Conservation (phyloP, 2,113 vertebrate species). For the Stictonetta naevosa region DNA sequence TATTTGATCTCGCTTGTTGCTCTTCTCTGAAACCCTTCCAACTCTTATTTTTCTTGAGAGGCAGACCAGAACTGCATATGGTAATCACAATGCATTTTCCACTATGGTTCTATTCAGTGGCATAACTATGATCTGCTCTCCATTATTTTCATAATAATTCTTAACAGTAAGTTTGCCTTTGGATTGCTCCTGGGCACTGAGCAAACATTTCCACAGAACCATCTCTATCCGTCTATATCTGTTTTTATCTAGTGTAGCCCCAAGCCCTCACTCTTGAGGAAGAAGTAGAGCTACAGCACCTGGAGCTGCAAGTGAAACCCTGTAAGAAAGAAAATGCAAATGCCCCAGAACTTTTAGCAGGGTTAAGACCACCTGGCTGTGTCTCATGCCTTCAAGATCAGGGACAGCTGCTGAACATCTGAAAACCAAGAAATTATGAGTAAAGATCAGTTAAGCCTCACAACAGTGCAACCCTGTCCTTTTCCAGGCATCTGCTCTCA, state of each 20-base stretch:
- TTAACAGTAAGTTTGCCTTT: conserved; percentile 32
- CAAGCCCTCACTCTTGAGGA: background rate
- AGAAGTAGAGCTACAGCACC: background rate
- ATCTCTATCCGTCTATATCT: conserved; percentile 8
- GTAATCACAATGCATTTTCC: background rate
- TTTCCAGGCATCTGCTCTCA: background rate
- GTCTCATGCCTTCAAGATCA: background rate
- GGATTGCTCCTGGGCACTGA: conserved; percentile 19
- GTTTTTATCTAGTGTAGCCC: background rate
- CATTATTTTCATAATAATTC: conserved; percentile 45
- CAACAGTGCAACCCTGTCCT: background rate
- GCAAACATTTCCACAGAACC: background rate
- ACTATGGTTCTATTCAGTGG: background rate
- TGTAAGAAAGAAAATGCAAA: background rate
- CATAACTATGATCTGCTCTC: conserved; percentile 18
- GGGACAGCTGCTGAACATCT: background rate
- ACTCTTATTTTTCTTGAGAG: background rate
- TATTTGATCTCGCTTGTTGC: conserved; percentile 33
- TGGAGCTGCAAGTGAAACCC: background rate
- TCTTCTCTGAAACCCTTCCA: conserved; percentile 52
- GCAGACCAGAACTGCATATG: background rate
- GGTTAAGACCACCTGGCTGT: background rate
- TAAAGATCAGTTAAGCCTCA: background rate
- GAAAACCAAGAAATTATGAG: background rate
- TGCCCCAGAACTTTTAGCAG: background rate